phyloP scores from a whole-genome alignment of 1,140 invertebrate genomes.

The Ephestia elutella region DNA sequence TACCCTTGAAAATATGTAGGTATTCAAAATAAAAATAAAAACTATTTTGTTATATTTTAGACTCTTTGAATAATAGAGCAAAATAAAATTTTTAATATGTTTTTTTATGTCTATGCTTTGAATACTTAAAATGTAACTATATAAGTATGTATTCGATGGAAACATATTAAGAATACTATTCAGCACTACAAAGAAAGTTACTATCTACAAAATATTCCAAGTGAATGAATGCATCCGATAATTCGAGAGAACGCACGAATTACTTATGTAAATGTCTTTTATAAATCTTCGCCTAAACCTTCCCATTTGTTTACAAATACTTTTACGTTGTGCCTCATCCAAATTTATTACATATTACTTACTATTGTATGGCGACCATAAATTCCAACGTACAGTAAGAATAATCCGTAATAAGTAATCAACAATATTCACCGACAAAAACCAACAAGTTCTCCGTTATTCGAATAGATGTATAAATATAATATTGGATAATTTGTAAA shows the following conservation, averaged over 20 bases:
- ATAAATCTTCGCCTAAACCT: background rate
- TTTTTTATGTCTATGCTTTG: too few species aligned
- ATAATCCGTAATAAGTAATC: constrained; percentile 5
- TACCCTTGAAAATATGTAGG: too few species aligned
- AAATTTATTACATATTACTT: constrained; percentile 14
- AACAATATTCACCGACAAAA: constrained; percentile 21
- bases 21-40: too few species aligned
- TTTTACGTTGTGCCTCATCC: background rate
- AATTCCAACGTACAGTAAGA: background rate
- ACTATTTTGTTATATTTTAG: too few species aligned
- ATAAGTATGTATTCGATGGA: too few species aligned
- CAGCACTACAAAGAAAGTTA: too few species aligned
- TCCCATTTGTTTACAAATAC: background rate
- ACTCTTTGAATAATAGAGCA: too few species aligned
- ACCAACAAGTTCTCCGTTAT: constrained; percentile 19
- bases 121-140: too few species aligned
- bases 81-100: too few species aligned
- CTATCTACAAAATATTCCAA: too few species aligned
- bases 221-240: too few species aligned
- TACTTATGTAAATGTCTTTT: background rate
- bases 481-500: constrained; percentile 41
- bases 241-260: background rate
- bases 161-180: too few species aligned
- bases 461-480: constrained; percentile 36
- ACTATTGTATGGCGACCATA: constrained; percentile 8